Base-by-base conservation (phyloP, 1,140 invertebrate species). In the Drosophila sp. region DNA sequence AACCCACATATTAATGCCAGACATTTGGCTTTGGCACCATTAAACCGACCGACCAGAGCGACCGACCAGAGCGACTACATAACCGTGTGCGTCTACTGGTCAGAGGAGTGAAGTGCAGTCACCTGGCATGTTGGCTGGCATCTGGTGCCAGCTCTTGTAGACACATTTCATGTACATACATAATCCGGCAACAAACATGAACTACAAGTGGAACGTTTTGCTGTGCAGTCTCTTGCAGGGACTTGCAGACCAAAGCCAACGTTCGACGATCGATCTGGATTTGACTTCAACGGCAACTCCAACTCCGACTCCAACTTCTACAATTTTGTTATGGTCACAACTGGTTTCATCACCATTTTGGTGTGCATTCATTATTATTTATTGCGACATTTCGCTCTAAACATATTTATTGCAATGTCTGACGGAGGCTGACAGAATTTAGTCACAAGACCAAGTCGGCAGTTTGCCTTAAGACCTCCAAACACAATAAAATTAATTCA, bases 301-400 rank as follows among this genome's bases (percentile, higher is more conserved):
- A 32, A 25, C 57, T 60, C 33, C n/a, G 38, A 41, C 38, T 60
- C 61, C 47, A 56, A 47, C 79, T 79, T 76, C 79, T 79, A 56
- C 57, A 63, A 55, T 41, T 61, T 57, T 47, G 69, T 71, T 83
- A 89, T 89, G 83, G 84, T 77, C 84, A 77, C 76, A 87, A 83
- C 83, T 72, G 83, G 83, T 87, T 87, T 89, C 83, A 72, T 77
- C 80, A 84, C 83, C 73, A 69, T 72, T 84, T 80, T 72, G 65
- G 76, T 70, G 71, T 82, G 76, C 74, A 80, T 89, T 82, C 79
- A 79, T 77, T 89, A 84, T 84, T 84, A 87, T 89, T 87, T 78
- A 87, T 89, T 89, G 83, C 84, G 80, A 87, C 80, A 89, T 78
- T 79, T 83, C 25, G 50, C 62, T 57, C 62, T 58, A 70, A 71